Percentiles rank a stretch among this genome's conserved stretches.
Conservation (phyloP, 2,888 invertebrate species). For the Limnephilus marmoratus region DNA sequence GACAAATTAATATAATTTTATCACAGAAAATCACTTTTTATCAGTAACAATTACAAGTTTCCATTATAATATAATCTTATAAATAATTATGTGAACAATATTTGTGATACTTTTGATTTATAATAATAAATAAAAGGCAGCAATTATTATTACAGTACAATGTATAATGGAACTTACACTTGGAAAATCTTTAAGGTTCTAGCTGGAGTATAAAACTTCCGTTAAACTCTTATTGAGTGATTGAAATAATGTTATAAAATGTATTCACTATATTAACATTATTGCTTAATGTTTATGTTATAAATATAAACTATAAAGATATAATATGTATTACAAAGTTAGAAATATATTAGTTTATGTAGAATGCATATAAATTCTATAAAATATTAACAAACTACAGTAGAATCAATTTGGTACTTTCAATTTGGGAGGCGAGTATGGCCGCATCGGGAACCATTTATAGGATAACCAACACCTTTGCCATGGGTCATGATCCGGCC, state of each 20-base stretch:
- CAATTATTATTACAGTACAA: too few relatives aligned
- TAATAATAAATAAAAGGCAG: too few relatives aligned
- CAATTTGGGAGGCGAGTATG: too few relatives aligned
- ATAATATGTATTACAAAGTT: background rate
- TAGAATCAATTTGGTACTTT: background rate
- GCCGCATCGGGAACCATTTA: too few relatives aligned
- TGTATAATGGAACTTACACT: background rate
- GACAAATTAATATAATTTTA: constrained; percentile 16
- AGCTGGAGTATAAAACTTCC: background rate
- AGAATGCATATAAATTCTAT: background rate
- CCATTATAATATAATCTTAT: background rate
- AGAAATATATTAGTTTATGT: background rate
- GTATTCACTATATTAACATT: too few relatives aligned
- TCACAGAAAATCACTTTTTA: constrained; percentile 8
- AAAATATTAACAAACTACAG: background rate
- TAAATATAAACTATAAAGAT: background rate
- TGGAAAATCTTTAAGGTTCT: background rate
- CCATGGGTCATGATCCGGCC: too few relatives aligned
- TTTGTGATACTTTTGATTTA: background rate
- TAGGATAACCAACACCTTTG: too few relatives aligned
- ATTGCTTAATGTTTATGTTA: background rate
- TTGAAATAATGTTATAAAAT: background rate
- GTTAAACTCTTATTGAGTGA: background rate
- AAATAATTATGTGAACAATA: background rate
- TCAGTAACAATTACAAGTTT: background rate